A percentile compares a stretch with the other conserved stretches of the same genome.
These are phyloP conservation scores for Hesperia comma DNA, from an alignment of 2,888 invertebrate species.

Conservation along the genomic window DNA sequence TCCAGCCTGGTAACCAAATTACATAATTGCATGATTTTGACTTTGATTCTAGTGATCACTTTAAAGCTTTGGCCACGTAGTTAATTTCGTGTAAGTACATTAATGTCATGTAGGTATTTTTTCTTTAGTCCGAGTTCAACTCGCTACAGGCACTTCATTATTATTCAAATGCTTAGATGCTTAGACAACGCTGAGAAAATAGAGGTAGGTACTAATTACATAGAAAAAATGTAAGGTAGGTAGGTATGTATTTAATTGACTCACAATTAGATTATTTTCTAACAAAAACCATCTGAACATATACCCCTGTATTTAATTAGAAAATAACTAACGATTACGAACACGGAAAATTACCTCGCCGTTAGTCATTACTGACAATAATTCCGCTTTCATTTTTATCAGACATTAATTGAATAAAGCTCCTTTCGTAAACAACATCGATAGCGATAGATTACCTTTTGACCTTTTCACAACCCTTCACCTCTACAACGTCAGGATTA, in stretches of 20 bases:
- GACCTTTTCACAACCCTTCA: constrained; percentile 30
- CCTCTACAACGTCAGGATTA: constrained; percentile 20
- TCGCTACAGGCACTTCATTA: too few relatives aligned
- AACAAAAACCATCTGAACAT: not conserved
- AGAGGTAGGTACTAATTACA: too few relatives aligned
- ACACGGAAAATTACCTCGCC: not conserved
- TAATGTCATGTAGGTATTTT: too few relatives aligned
- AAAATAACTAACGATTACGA: not conserved
- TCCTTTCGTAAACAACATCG: constrained; percentile 29
- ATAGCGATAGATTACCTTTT: constrained; percentile 25
- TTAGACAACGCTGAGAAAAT: too few relatives aligned
- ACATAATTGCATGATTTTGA: too few relatives aligned
- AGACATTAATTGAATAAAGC: constrained; percentile 19
- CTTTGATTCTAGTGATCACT: too few relatives aligned
- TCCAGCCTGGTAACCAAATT: too few relatives aligned
- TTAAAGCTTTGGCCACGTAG: too few relatives aligned
- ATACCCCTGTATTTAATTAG: not conserved
- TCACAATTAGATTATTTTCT: not conserved
- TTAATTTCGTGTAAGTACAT: too few relatives aligned
- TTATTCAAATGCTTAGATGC: too few relatives aligned
- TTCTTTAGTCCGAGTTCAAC: too few relatives aligned
- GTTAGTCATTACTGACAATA: constrained; percentile 8
- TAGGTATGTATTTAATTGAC: not conserved
- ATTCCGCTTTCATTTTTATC: constrained; percentile 20
- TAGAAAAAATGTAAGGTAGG: too few relatives aligned